A percentile compares a stretch with the other conserved stretches of the same genome.
Conservation (phyloP, 2,113 vertebrate species). For the Crotalus viridis region DNA sequence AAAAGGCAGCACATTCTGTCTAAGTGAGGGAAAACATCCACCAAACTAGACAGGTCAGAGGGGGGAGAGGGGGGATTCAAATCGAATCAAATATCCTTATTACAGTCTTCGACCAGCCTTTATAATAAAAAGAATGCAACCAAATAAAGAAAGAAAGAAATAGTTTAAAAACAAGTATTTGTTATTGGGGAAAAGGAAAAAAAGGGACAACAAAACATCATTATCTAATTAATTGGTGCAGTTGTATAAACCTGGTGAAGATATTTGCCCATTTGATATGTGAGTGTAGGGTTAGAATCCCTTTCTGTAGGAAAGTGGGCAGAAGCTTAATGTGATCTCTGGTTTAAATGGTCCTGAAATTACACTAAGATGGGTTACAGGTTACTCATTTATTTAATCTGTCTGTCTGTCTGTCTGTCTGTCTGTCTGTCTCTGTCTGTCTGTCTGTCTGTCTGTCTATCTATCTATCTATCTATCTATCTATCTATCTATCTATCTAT, state of each 20-base stretch:
- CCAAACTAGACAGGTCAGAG: slow-evolving; percentile 1
- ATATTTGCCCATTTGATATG: background rate
- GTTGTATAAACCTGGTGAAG: background rate
- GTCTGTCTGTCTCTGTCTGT: no score
- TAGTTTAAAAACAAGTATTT: background rate
- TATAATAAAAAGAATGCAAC: background rate
- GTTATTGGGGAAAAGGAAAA: background rate
- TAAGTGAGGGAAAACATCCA: slow-evolving; percentile 58
- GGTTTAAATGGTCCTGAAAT: background rate
- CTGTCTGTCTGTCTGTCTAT: no score
- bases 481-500: no score
- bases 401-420: no score
- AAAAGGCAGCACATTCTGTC: slow-evolving; percentile 30
- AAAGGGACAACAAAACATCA: background rate
- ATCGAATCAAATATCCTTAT: background rate
- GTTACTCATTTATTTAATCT: background rate
- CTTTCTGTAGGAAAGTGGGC: background rate
- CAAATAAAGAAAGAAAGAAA: background rate
- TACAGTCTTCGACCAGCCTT: background rate
- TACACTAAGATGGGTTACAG: background rate
- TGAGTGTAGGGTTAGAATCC: background rate
- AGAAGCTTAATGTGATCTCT: background rate
- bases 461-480: background rate
- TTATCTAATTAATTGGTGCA: background rate
- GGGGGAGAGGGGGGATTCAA: background rate